Evolutionary conservation across 2,888 invertebrate species (phyloP).

Genomic region (Dicyrtoma fusca): DNA sequence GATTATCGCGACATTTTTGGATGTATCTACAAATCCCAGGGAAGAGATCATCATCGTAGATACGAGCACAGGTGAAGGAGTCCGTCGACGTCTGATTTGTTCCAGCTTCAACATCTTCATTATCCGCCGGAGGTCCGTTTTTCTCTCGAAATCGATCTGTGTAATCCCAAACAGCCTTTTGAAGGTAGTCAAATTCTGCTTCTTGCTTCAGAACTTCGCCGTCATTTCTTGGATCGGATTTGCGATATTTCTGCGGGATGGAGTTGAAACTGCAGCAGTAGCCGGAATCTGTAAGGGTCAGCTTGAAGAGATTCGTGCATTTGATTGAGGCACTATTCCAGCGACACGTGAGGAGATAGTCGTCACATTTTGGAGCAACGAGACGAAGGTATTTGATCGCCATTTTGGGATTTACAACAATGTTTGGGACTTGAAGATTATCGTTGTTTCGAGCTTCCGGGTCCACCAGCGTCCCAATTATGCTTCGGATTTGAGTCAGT

Average conservation of each 20-base stretch:
- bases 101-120: constrained; percentile 30
- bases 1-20: constrained; percentile 47
- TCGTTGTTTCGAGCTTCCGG: constrained; percentile 53
- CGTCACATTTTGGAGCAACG: constrained; percentile 55
- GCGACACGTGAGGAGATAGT: constrained; percentile 51
- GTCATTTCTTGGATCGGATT: constrained; percentile 42
- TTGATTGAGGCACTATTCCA: constrained; percentile 47
- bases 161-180: constrained; percentile 55
- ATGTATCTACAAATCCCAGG: constrained; percentile 50
- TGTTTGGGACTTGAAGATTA: constrained; percentile 29
- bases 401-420: constrained; percentile 37
- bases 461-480: constrained; percentile 53
- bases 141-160: constrained; percentile 44
- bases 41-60: constrained; percentile 51
- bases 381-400: constrained; percentile 51
- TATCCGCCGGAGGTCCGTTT: constrained; percentile 33
- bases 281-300: constrained; percentile 55
- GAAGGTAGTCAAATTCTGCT: constrained; percentile 52
- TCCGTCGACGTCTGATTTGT: constrained; percentile 40
- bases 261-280: constrained; percentile 56
- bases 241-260: constrained; percentile 38
- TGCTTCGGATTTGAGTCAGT: constrained; percentile 49
- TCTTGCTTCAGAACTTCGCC: constrained; percentile 51
- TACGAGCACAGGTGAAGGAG: constrained; percentile 47
- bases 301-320: constrained; percentile 50